Evolutionary conservation across 2,888 invertebrate genomes (phyloP), one percentile per base, ranked within the genome.

Genomic region (Agriopis marginaria): DNA sequence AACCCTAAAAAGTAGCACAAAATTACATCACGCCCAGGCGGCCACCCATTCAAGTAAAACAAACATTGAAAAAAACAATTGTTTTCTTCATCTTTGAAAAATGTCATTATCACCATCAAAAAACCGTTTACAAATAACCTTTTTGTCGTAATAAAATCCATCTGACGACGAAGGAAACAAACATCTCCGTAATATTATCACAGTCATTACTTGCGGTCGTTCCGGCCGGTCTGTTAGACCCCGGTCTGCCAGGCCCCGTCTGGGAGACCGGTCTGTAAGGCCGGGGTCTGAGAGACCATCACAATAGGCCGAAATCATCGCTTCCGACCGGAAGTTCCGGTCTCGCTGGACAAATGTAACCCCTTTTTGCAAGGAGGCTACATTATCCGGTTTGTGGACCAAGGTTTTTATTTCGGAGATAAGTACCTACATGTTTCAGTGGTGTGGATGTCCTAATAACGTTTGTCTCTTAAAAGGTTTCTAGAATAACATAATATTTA

Each of bases 321-420:
- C 53, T 53, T 62, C 62, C 62, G 62, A 45, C 62, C 62, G 62
- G 62, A 62, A 62, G 42, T 53, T 62, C 71, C 83, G 83, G 81
- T 75, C 73, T 82, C 82, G 84, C 77, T 55, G 71, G 71, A 83
- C 80, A 77, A 68, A 79, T 73, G 77, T 75, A 73, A 75, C 75
- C 66, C 58, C 65, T 69, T 70, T 70, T 65, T 56, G 64, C 65
- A 69, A 69, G 53, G 54, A 53, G 44, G 54, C 51, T 49, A 54
- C 59, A 53, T 66, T 70, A 62, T 47, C 53, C 63, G 63, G 59
- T 60, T 63, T 66, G 47, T 58, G 58, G 62, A 44, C 23, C 7
- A 11, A 32, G 54, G 58, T 66, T 70, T 32, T 70, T 63, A 63
- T 68, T 63, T 63, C n/a, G 11, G 23, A 44, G 50, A 59, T 49